Evolutionary conservation across 2,113 vertebrate genomes (phyloP).

Genomic region (Oryctolagus cuniculus): mOryCun1.1 NC_091445.1:17448501-17449000

Average conservation of each 20-base stretch:
- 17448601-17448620: neutral
- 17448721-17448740: conserved; percentile 74
- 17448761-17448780: conserved; percentile 35
- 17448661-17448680: neutral
- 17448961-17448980: neutral
- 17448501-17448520: neutral
- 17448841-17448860: neutral
- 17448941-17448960: conserved; percentile 28
- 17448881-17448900: neutral
- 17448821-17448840: conserved; percentile 49
- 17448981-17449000: conserved; percentile 27
- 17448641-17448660: conserved; percentile 15
- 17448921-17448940: neutral
- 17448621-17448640: neutral
- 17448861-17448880: conserved; percentile 62
- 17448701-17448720: neutral
- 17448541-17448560: neutral
- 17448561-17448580: neutral
- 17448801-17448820: neutral
- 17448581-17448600: neutral
- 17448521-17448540: neutral
- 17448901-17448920: neutral
- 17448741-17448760: conserved; percentile 17
- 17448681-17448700: conserved; percentile 50
- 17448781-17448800: neutral